phyloP scores from a whole-genome alignment of 2,888 invertebrate species.

The Tortricodes alternella region DNA sequence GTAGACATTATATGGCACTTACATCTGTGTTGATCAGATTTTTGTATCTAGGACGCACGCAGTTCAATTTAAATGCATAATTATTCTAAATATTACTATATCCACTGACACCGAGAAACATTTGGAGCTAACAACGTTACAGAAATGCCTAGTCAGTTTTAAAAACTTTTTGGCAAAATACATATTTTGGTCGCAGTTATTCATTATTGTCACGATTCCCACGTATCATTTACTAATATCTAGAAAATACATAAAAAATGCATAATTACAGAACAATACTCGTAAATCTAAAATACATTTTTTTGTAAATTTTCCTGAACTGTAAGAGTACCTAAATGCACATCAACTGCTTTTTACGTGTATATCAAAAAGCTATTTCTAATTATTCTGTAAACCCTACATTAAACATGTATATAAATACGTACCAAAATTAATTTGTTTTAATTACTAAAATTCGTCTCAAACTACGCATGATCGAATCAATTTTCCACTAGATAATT shows the following conservation, averaged over 20 bases:
- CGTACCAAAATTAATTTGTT: neutral
- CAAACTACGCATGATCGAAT: neutral
- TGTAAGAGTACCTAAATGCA: neutral
- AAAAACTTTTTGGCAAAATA: constrained; percentile 42
- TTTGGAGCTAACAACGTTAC: neutral
- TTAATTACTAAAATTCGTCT: neutral
- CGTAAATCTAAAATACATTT: too few relatives aligned
- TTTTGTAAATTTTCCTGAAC: constrained; percentile 16
- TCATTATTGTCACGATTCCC: constrained; percentile 48
- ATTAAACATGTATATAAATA: constrained; percentile 1
- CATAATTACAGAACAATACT: neutral
- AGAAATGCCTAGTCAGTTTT: constrained; percentile 1
- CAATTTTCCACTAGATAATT: neutral
- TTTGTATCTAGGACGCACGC: too few relatives aligned
- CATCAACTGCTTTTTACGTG: neutral
- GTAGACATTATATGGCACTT: too few relatives aligned
- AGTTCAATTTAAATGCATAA: neutral
- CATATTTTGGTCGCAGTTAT: constrained; percentile 39
- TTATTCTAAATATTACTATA: neutral
- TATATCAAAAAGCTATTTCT: neutral
- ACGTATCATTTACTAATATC: constrained; percentile 14
- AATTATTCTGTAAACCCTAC: neutral
- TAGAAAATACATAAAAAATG: constrained; percentile 19
- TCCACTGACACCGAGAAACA: constrained; percentile 14
- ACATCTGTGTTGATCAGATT: too few relatives aligned